Base-by-base conservation (phyloP, 2,888 invertebrate genomes). In the Scrobipalpa atriplicella region DNA sequence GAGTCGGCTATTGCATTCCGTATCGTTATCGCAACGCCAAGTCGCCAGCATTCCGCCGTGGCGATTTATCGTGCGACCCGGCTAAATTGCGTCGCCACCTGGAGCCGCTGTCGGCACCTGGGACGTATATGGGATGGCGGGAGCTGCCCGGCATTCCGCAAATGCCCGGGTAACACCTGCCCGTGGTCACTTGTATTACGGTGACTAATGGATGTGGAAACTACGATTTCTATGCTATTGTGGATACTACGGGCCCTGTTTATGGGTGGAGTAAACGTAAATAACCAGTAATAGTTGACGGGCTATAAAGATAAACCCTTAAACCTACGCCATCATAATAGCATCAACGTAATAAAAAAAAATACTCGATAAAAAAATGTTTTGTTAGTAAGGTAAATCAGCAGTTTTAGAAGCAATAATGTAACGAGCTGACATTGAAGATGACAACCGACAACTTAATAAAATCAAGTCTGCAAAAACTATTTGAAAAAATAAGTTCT, bases 61-160 rank as follows among this genome's bases (percentile, higher is more conserved):
- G 76, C 75, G 81, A 88, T 85, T 86, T 85, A 85, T 82, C 70
- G 79, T 66, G 68, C 64, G 73, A 73, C 69, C 67, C 70, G 70
- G 71, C 73, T 76, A 78, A 79, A 84, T 82, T 86, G 81, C 80
- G 73, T 80, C 80, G 76, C 80, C 76, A 72, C 73, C 66, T 71
- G 79, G 76, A 75, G 75, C 71, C 75, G 72, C 74, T 58, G 58
- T 38, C 74, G 73, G 69, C 75, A 70, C 68, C 72, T 69, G 69
- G 67, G 69, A 66, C 64, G 68, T 56, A 56, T 56, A 56, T 56
- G 54, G 54, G 54, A 13, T 13, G 54, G 29, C 54, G 19, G 29
- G 11, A 29, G 13, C 29, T 11, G 70, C 73, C 70, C 73, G 78
- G 79, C 81, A 71, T 76, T 79, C 80, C 75, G 75, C 78, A 80